These are phyloP conservation scores for Probaryconus sp. DNA, from an alignment of 1,140 invertebrate species.

Conservation along the genomic window DNA sequence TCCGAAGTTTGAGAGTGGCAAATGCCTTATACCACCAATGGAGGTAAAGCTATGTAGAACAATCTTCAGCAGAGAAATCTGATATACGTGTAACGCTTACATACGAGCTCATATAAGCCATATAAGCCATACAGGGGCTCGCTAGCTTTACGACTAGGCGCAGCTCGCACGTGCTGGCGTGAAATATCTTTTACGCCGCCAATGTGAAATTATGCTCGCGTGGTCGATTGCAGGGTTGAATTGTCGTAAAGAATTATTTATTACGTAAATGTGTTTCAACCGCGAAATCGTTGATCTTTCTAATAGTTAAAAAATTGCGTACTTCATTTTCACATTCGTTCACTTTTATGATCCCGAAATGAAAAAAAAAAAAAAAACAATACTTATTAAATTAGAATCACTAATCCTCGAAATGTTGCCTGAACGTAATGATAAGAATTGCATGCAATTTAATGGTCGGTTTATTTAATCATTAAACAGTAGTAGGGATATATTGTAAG, in stretches of 20 bases:
- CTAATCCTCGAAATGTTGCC: no score
- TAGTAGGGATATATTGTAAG: no score
- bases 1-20: no score
- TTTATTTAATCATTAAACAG: no score
- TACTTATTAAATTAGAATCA: no score
- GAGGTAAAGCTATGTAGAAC: background rate
- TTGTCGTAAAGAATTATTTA: background rate
- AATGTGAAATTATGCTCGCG: slow-evolving; percentile 3
- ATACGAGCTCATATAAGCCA: background rate
- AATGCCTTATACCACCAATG: no score
- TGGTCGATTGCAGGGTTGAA: slow-evolving; percentile 2
- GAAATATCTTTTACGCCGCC: slow-evolving; percentile 1
- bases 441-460: no score
- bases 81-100: slow-evolving; percentile 5
- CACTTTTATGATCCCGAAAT: no score
- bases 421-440: no score
- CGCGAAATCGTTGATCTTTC: background rate
- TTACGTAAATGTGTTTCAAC: background rate
- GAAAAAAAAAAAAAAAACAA: no score
- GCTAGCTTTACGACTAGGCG: slow-evolving; percentile 3
- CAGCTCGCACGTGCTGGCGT: background rate
- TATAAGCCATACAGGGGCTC: no score
- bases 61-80: slow-evolving; percentile 2
- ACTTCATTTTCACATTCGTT: no score
- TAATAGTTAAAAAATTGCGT: background rate